Evolutionary conservation across 1,140 invertebrate species (phyloP), one percentile per base, ranked within the genome.

Genomic region (Tetramorium simillimum): DNA sequence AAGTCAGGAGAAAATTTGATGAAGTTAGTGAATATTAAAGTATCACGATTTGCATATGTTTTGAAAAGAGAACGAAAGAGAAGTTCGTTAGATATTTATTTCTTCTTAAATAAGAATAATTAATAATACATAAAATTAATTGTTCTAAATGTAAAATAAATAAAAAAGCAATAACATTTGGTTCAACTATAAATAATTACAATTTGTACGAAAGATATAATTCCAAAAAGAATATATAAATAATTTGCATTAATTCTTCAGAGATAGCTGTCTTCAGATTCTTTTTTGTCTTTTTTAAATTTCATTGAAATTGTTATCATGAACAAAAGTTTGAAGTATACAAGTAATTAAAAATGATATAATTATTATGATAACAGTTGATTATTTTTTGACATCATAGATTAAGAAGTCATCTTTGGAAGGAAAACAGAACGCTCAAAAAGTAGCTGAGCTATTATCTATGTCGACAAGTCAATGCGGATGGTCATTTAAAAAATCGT

Each of bases 1-100:
- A 97, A 95, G 96, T 96, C 28, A 96, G 97, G 90, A 96, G 96
- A 92, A 96, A 95, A 85, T 96, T 97, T 95, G 96, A 96, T 93
- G 96, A 96, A 87, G 95, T 95, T 77, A 89, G 91, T 90, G 56
- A 60, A 75, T 65, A 89, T 58, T 28, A n/a, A 67, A n/a, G 0
- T 37, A 21, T 62, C 10, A 43, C 18, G 2, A 51, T 33, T 65
- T 37, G 18, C 14, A 16, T 7, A 14, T 24, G 1, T 16, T 9
- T 69, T 28, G 9, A 33, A 33, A 33, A 77, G 37, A 33, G 0
- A 21, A 65, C 1, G 21, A 69, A 7, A 18, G 18, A 51, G 21
- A 51, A 21, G 4, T 33, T 46, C 6, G 4, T 46, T 53, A 37
- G 5, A 16, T 81, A 28, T 21, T 56, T 75, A n/a, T 65, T 63